Percentiles rank a stretch among this genome's conserved stretches.
Evolutionary conservation across 2,113 vertebrate genomes (phyloP).

Genomic region (Rhinoptilus africanus): DNA sequence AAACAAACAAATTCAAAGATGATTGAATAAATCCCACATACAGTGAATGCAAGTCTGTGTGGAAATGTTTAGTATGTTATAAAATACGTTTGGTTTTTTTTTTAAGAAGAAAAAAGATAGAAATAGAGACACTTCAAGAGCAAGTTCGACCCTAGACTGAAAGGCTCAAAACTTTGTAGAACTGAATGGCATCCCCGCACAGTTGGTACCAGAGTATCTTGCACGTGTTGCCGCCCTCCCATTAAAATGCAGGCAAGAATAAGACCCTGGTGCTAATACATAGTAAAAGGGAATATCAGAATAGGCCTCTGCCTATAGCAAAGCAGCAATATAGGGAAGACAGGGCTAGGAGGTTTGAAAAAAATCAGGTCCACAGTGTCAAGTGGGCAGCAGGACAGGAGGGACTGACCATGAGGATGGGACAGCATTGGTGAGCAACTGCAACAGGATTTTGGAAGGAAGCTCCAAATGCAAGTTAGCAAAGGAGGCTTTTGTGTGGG

Average conservation of each 20-base stretch:
- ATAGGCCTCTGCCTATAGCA: not conserved
- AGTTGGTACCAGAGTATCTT: not conserved
- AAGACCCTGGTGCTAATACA: not conserved
- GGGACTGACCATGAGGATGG: not conserved
- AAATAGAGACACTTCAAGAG: not conserved
- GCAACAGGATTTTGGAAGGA: not conserved
- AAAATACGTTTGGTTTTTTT: no score
- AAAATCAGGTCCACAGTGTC: no score
- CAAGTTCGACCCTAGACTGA: not conserved
- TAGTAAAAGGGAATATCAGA: not conserved
- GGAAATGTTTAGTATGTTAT: no score
- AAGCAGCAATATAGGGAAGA: not conserved
- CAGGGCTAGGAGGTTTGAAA: not conserved
- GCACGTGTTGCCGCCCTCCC: accelerated
- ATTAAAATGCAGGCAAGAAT: not conserved
- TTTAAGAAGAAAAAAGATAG: no score
- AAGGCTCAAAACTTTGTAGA: not conserved
- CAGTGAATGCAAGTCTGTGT: no score
- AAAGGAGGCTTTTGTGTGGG: not conserved
- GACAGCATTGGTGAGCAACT: not conserved
- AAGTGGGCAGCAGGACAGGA: not conserved
- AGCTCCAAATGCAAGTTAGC: not conserved
- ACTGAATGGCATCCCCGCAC: not conserved
- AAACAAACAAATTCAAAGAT: no score
- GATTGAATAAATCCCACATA: no score